Evolutionary conservation across 2,113 vertebrate species (phyloP).

Genomic region (Myrmecobius fasciatus): DNA sequence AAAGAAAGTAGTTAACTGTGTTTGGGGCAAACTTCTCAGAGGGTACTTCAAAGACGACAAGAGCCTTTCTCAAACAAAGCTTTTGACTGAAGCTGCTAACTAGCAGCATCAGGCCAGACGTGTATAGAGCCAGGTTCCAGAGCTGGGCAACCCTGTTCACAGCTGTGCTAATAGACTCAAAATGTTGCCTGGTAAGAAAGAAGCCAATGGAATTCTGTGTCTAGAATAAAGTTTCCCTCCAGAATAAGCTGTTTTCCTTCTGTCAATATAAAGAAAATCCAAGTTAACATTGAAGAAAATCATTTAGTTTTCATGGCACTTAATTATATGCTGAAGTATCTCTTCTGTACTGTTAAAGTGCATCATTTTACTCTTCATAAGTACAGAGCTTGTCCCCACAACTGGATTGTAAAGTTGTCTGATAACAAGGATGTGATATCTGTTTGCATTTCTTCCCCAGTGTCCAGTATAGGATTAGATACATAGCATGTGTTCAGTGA

Average conservation of each 20-base stretch:
- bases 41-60: not conserved
- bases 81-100: not conserved
- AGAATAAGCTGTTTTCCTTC: not conserved
- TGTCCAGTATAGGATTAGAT: not conserved
- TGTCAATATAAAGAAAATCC: not conserved
- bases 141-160: not conserved
- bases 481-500: not conserved
- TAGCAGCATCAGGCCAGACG: not conserved
- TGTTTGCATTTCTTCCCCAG: not conserved
- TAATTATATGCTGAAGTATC: not conserved
- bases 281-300: not conserved
- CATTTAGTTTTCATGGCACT: too few relatives aligned
- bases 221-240: not conserved
- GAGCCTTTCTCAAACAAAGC: not conserved
- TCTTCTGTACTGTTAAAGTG: rapidly evolving
- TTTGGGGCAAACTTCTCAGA: not conserved
- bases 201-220: not conserved
- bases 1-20: not conserved
- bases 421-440: not conserved
- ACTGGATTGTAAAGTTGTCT: not conserved
- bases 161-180: not conserved
- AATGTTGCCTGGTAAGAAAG: not conserved
- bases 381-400: not conserved
- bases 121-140: not conserved
- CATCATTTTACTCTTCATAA: rapidly evolving